Evolutionary conservation across 2,113 vertebrate species (phyloP).

Genomic region (Monopterus albus): DNA sequence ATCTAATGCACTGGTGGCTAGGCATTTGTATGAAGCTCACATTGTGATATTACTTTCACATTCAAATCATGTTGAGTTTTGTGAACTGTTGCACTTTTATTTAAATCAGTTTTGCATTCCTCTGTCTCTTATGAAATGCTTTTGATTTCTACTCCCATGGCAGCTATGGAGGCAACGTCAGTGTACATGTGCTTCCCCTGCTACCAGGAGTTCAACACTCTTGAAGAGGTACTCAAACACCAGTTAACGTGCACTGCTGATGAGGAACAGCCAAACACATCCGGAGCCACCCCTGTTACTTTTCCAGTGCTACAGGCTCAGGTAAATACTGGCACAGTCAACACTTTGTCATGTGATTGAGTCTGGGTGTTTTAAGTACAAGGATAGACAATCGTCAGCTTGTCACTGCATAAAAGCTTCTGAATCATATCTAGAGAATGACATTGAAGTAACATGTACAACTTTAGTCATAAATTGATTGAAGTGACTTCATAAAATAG

Average conservation of each 20-base stretch:
- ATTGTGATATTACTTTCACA: constrained; percentile 31
- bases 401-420: background rate
- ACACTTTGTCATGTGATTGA: background rate
- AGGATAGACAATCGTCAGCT: too few relatives aligned
- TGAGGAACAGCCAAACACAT: constrained; percentile 45
- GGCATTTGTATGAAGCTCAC: constrained; percentile 39
- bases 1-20: constrained; percentile 22
- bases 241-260: constrained; percentile 88
- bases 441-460: constrained; percentile 25
- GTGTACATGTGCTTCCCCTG: constrained; percentile 95
- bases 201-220: constrained; percentile 88
- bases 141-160: constrained; percentile 42
- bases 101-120: constrained; percentile 46
- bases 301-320: constrained; percentile 60
- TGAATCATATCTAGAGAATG: constrained; percentile 12
- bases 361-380: background rate
- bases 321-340: constrained; percentile 46
- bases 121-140: constrained; percentile 43
- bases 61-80: constrained; percentile 43
- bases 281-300: constrained; percentile 40
- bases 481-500: too few relatives aligned
- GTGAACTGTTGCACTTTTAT: constrained; percentile 55
- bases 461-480: too few relatives aligned
- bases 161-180: constrained; percentile 78
- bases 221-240: constrained; percentile 91